Percentiles rank a stretch among this genome's conserved stretches.
phyloP scores from a whole-genome alignment of 2,888 invertebrate genomes.

The Leptinotarsa tumamoca region DNA sequence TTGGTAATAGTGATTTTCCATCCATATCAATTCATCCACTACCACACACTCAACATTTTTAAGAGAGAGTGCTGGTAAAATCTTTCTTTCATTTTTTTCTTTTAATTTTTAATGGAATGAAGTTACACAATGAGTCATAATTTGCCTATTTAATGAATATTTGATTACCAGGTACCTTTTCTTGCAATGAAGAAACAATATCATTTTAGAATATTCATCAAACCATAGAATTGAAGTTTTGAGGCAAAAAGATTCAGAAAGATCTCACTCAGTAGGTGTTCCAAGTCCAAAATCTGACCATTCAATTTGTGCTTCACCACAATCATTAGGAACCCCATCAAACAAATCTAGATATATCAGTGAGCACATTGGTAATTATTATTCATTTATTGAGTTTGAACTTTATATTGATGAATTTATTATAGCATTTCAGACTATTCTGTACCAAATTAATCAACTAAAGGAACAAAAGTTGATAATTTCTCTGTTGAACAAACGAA shows the following conservation, averaged over 20 bases:
- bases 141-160: background rate
- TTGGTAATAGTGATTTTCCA: background rate
- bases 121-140: background rate
- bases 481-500: slow-evolving; percentile 18
- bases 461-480: slow-evolving; percentile 21
- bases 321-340: slow-evolving; percentile 12
- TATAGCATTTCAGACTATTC: slow-evolving; percentile 16
- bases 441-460: slow-evolving; percentile 16
- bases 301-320: slow-evolving; percentile 18
- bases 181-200: slow-evolving; percentile 7
- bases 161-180: background rate
- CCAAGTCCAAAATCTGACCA: background rate
- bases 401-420: slow-evolving; percentile 2
- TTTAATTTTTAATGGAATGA: background rate
- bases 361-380: slow-evolving; percentile 18
- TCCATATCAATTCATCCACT: slow-evolving; percentile 7
- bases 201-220: slow-evolving; percentile 11
- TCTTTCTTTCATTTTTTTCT: background rate
- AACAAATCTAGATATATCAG: slow-evolving; percentile 13
- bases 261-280: slow-evolving; percentile 1
- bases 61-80: slow-evolving; percentile 9
- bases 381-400: slow-evolving; percentile 17
- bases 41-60: background rate
- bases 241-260: background rate
- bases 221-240: slow-evolving; percentile 18